Conservation (phyloP, 2,888 invertebrate species). For the Helleia helle region DNA sequence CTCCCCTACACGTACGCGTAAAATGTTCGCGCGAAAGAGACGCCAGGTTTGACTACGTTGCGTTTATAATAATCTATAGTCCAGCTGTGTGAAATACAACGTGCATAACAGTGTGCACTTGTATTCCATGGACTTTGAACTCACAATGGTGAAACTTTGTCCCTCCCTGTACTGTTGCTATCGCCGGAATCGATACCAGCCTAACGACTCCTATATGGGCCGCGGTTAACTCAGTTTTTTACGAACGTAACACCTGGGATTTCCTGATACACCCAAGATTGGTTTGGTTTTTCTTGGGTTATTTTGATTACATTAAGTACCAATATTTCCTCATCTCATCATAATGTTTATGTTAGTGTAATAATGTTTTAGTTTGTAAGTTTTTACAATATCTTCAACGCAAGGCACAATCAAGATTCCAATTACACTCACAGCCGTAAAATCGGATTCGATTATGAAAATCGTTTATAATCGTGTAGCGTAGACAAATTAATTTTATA, state of each 20-base stretch:
- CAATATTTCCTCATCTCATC: constrained; percentile 1
- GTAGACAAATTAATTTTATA: constrained; percentile 26
- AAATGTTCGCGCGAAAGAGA: constrained; percentile 54
- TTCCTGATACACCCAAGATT: neutral
- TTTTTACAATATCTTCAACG: constrained; percentile 20
- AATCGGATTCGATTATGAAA: constrained; percentile 20
- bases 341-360: neutral
- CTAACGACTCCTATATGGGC: too few species aligned
- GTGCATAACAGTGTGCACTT: constrained; percentile 39
- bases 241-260: too few species aligned
- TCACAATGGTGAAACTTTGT: constrained; percentile 53
- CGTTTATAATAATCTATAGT: constrained; percentile 42
- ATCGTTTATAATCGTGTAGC: constrained; percentile 25
- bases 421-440: constrained; percentile 42
- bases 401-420: constrained; percentile 23
- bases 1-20: constrained; percentile 44
- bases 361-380: neutral
- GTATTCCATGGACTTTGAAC: constrained; percentile 67
- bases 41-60: constrained; percentile 46
- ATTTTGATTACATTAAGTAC: neutral
- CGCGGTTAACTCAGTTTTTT: too few species aligned
- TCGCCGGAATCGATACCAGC: constrained; percentile 44
- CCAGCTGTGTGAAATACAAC: constrained; percentile 53
- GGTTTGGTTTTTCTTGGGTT: neutral
- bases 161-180: constrained; percentile 41